These are phyloP conservation scores for Lasiurus borealis DNA, from an alignment of 2,113 vertebrate species.

Conservation along the genomic window DNA sequence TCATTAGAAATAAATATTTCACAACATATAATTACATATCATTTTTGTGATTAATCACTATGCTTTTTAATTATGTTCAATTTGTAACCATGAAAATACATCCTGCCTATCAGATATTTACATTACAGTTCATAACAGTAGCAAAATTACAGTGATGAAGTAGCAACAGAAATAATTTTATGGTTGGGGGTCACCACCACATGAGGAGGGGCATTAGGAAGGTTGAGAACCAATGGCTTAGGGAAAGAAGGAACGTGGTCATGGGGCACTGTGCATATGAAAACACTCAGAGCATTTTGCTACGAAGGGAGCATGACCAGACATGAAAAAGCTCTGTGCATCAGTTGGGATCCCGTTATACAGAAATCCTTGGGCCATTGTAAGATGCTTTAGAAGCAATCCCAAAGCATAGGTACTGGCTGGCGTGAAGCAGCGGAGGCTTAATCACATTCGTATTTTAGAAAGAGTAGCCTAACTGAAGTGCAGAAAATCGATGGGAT, in stretches of 20 bases:
- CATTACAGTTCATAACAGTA: no score
- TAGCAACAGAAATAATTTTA: no score
- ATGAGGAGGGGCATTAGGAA: no score
- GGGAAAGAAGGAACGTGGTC: background rate
- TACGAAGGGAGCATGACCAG: background rate
- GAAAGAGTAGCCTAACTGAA: background rate
- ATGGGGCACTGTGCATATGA: background rate
- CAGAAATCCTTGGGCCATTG: background rate
- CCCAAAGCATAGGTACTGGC: background rate
- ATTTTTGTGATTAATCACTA: no score
- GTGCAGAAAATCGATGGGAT: background rate
- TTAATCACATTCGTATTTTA: background rate
- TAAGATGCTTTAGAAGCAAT: background rate
- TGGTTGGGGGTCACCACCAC: no score
- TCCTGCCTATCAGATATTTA: no score
- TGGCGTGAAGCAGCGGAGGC: background rate
- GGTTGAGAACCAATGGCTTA: no score
- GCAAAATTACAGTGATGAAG: no score
- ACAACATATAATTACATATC: no score
- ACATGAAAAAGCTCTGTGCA: rapidly evolving
- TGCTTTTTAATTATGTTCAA: no score
- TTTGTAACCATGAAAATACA: no score
- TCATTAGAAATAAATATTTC: no score
- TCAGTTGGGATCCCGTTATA: background rate
- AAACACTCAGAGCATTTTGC: background rate